Base-by-base conservation (phyloP, 2,113 vertebrate genomes). In the Protobothrops flavoviridis region DNA sequence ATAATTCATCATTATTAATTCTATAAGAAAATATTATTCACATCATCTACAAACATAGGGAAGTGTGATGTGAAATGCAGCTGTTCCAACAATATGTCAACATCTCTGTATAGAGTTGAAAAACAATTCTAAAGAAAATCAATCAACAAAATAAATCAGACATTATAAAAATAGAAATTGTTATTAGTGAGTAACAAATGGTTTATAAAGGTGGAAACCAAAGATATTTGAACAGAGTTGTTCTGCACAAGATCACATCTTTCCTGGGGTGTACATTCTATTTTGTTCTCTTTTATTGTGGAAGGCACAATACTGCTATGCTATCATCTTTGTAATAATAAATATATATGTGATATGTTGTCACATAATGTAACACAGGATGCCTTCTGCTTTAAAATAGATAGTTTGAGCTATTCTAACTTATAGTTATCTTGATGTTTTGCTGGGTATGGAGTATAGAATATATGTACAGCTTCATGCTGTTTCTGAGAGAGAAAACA, bases 201-300 rank as follows among this genome's bases (percentile, higher is more conserved):
- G 52, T 95, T 95, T 95, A 57, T 89, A 91, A 94, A 96, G 85
- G 93, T 20, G 92, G 95, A 88, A 96, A 96, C 97, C 97, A 97
- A 96, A 97, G 97, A 97, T 96, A 93, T 69, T 91, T 93, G 90
- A 96, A 96, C 52, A 92, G 92, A 52, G 93, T 92, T 95, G 94
- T 93, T 97, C 94, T 94, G 91, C 96, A 95, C 94, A 95, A 92
- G 92, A 94, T 95, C 3, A 0, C 92, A 93, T 57, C 90, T 93
- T 56, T 94, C 93, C 93, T 93, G 93, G 90, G 56, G 94, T 93
- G 39, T 96, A 91, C 94, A 90, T 93, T 95, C 17, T 92, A 74
- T 91, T 95, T 85, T 89, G 93, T 55, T 90, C 93, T 86, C 87
- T 52, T 52, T 4, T 55, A 24, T 9, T 59, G 26, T 94, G 92